These are phyloP conservation scores for Parapsyche elsis DNA, from an alignment of 1,140 invertebrate genomes.

Conservation along the genomic window DNA sequence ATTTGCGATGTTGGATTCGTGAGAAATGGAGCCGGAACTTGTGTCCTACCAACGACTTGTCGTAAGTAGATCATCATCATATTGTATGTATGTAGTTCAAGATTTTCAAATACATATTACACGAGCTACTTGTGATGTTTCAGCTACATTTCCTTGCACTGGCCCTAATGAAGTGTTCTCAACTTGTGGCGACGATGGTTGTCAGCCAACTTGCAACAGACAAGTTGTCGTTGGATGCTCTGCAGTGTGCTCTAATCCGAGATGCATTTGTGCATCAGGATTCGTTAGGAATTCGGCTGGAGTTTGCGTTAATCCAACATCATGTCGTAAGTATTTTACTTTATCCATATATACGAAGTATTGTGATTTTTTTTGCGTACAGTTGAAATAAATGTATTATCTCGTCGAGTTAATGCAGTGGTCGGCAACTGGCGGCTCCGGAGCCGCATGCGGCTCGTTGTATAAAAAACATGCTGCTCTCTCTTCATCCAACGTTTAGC, in stretches of 20 bases:
- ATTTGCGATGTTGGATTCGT: not conserved
- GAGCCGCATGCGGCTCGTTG: too few relatives aligned
- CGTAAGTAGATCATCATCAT: not conserved
- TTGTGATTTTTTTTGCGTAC: too few relatives aligned
- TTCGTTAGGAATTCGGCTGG: constrained; percentile 29
- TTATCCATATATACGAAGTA: not conserved
- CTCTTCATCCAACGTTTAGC: too few relatives aligned
- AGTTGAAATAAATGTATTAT: too few relatives aligned
- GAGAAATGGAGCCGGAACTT: not conserved
- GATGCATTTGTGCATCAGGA: constrained; percentile 40
- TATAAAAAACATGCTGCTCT: too few relatives aligned
- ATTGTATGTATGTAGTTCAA: too few relatives aligned
- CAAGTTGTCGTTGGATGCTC: not conserved
- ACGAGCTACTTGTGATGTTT: not conserved
- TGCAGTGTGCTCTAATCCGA: constrained; percentile 3
- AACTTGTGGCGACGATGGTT: constrained; percentile 42
- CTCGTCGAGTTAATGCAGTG: too few relatives aligned
- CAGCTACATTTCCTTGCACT: not conserved
- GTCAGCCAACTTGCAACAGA: constrained; percentile 40
- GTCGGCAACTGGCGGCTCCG: too few relatives aligned
- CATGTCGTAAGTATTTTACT: constrained; percentile 1
- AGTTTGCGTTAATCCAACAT: constrained; percentile 13
- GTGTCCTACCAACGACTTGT: not conserved
- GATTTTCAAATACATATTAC: not conserved
- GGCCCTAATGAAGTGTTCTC: constrained; percentile 30